Evolutionary conservation across 2,888 invertebrate species (phyloP).

Genomic region (Patella caerulea): DNA sequence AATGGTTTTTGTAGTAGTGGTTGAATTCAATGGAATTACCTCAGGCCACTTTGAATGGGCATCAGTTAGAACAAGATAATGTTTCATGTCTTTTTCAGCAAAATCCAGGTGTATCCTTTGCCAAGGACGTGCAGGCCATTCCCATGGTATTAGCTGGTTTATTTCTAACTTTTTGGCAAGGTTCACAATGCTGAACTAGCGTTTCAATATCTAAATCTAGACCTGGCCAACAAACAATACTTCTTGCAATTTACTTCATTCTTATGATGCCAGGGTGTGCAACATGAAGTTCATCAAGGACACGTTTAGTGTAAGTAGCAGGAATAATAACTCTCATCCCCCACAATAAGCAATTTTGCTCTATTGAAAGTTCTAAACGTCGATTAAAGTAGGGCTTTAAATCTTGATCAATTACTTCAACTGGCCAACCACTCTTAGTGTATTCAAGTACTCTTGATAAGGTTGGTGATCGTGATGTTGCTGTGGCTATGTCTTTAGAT

Average conservation of each 20-base stretch:
- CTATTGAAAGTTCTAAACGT: conserved; percentile 36
- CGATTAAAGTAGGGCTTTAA: conserved; percentile 30
- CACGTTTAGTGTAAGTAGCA: conserved; percentile 4
- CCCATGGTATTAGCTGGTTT: no score
- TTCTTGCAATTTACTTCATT: conserved; percentile 55
- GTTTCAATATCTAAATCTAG: conserved; percentile 39
- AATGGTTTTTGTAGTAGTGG: no score
- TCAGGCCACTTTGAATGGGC: no score
- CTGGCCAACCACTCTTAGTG: conserved; percentile 30
- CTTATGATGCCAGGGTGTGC: conserved; percentile 53
- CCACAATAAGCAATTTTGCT: conserved; percentile 47
- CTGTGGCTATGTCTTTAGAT: conserved; percentile 18
- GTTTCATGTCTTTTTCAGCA: no score
- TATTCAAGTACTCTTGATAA: conserved; percentile 30
- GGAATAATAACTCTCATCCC: conserved; percentile 43
- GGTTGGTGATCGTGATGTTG: conserved; percentile 26
- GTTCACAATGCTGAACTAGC: no score
- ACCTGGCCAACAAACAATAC: conserved; percentile 55
- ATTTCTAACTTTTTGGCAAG: no score
- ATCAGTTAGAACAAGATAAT: no score
- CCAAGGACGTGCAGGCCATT: no score
- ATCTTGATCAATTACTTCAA: not conserved
- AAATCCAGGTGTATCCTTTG: no score
- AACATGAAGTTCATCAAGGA: conserved; percentile 49
- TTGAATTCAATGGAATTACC: no score